Evolutionary conservation across 64 coral and sea anemone genomes (phyloP), one percentile per base, ranked within the genome.

Genomic region (Anthopleura sola): DNA sequence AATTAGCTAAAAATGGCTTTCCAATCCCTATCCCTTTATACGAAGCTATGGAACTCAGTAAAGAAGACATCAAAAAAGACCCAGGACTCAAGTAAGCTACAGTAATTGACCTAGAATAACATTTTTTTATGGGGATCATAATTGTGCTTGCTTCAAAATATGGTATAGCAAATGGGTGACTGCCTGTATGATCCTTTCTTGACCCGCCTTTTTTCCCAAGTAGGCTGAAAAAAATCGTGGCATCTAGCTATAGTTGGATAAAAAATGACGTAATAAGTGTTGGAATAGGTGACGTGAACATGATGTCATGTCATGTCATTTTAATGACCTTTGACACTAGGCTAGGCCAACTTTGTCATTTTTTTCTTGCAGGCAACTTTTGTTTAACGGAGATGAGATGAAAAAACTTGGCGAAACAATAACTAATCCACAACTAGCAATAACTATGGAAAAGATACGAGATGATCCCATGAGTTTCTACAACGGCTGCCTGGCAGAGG

Each of bases 321-420:
- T n/a, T n/a, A n/a, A n/a, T n/a, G n/a, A n/a, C n/a, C n/a, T n/a
- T n/a, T n/a, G n/a, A n/a, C n/a, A n/a, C n/a, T n/a, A n/a, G n/a
- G n/a, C n/a, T n/a, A n/a, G n/a, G n/a, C n/a, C n/a, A n/a, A 79
- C 31, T 0, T 2, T 33, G 12, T 14, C 66, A n/a, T 23, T 79
- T 44, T 38, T n/a, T 48, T 69, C 75, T 19, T 89, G 21, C 29
- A 99, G 97, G 53, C 75, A 94, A 68, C 92, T 99, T 20, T 83
- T 98, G 3, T 91, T 99, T 80, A 90, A 86, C 37, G 90, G 91
- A 44, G 85, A 99, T 33, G 36, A 91, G 36, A 33, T 92, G 8
- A 99, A 99, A 53, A 84, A 90, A 31, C 84, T 90, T 0, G 97
- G 97, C 33, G 92, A 99, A 87, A 33, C 37, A 17, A 87, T 99